phyloP scores from a whole-genome alignment of 2,113 vertebrate species.

The Xiphorhynchus elegans region DNA sequence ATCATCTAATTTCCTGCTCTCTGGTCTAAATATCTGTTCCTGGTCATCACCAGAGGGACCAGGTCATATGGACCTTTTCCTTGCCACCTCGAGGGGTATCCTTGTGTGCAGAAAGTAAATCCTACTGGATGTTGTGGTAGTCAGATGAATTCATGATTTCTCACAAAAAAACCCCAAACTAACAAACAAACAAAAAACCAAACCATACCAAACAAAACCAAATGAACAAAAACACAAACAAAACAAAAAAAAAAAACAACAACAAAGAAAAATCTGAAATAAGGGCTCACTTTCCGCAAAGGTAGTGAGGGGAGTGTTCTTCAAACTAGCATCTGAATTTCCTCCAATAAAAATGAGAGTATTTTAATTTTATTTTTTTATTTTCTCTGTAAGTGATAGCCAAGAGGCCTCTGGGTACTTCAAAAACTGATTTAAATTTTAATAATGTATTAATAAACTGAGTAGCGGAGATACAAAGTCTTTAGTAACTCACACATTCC shows the following conservation, averaged over 20 bases:
- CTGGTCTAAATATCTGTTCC: not conserved
- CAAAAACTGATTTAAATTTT: not conserved
- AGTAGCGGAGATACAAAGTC: not conserved
- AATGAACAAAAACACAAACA: too few species aligned
- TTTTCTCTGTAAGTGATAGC: not conserved
- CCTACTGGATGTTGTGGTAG: not conserved
- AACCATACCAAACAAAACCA: not conserved
- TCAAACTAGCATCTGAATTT: not conserved
- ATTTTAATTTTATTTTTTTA: not conserved
- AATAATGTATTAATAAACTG: not conserved
- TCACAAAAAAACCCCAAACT: not conserved
- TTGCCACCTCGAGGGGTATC: not conserved
- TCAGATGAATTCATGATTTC: not conserved
- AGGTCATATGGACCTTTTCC: not conserved
- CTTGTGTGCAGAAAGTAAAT: not conserved
- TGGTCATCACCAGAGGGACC: not conserved
- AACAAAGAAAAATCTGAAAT: not conserved
- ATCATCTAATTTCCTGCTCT: not conserved
- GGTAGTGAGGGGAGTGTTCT: not conserved
- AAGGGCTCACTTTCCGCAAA: not conserved
- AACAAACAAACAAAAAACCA: not conserved
- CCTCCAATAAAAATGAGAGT: not conserved
- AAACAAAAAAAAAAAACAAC: too few species aligned
- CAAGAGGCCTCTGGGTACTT: not conserved
- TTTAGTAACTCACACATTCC: not conserved